Conservation (phyloP, 2,888 invertebrate species). For the Aspidapion aeneum region DNA sequence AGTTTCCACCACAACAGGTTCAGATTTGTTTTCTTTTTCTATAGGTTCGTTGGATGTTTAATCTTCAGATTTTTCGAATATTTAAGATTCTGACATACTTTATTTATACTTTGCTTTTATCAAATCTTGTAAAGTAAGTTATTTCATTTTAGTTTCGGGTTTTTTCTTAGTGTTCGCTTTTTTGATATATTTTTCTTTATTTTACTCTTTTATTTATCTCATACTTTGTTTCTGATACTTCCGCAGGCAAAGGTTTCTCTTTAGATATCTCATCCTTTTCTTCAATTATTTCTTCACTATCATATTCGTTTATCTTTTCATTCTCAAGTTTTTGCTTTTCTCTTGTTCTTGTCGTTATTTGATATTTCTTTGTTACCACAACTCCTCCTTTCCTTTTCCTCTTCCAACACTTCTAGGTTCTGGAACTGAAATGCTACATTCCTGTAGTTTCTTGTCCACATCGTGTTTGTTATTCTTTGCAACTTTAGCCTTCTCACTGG, state of each 20-base stretch:
- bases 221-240: slow-evolving; percentile 2
- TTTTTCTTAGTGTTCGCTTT: no score
- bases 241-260: neutral
- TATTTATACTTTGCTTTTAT: no score
- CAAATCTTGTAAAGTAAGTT: no score
- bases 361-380: slow-evolving; percentile 45
- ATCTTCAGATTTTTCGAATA: no score
- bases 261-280: neutral
- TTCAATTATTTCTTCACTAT: slow-evolving; percentile 16
- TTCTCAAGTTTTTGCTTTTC: slow-evolving; percentile 21
- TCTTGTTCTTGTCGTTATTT: slow-evolving; percentile 39
- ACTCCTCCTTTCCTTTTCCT: slow-evolving; percentile 32
- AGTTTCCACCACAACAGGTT: no score
- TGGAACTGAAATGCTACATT: slow-evolving; percentile 6
- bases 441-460: slow-evolving; percentile 12
- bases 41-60: no score
- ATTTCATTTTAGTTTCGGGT: no score
- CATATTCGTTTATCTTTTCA: slow-evolving; percentile 19
- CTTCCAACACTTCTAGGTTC: neutral
- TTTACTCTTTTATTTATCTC: no score
- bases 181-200: no score
- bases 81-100: no score
- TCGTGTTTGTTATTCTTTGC: slow-evolving; percentile 23
- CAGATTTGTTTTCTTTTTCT: no score
- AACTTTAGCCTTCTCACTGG: slow-evolving; percentile 38